Conservation (phyloP, 2,888 invertebrate species). For the Antheraea yamamai region DNA sequence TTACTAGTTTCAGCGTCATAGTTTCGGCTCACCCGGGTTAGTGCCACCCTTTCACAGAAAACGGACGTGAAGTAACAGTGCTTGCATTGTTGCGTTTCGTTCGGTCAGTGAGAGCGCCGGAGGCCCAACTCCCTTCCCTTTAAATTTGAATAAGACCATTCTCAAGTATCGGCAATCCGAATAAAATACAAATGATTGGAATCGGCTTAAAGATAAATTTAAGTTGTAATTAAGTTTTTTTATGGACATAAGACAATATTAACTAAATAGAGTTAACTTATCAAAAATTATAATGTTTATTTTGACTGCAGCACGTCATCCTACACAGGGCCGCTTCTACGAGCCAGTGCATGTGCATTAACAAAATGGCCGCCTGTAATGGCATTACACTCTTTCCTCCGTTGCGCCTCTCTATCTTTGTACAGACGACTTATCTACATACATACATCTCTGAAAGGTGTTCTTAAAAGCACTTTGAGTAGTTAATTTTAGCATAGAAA, state of each 20-base stretch:
- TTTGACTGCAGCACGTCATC: slow-evolving; percentile 17
- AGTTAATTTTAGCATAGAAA: neutral
- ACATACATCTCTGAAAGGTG: slow-evolving; percentile 21
- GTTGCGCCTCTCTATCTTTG: slow-evolving; percentile 30
- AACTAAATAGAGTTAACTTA: neutral
- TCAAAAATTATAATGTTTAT: neutral
- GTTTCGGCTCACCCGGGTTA: too few relatives aligned
- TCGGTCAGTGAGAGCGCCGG: too few relatives aligned
- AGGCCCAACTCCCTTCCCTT: too few relatives aligned
- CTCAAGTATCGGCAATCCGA: too few relatives aligned
- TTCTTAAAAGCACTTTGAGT: slow-evolving; percentile 16
- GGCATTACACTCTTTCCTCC: slow-evolving; percentile 47
- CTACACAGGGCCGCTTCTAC: slow-evolving; percentile 30
- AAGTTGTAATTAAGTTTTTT: too few relatives aligned
- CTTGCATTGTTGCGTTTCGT: too few relatives aligned
- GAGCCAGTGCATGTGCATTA: slow-evolving; percentile 51
- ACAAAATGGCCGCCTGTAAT: slow-evolving; percentile 53
- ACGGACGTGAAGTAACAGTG: too few relatives aligned
- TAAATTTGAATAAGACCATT: too few relatives aligned
- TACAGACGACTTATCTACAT: slow-evolving; percentile 24
- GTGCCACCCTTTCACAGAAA: too few relatives aligned
- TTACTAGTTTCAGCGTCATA: too few relatives aligned
- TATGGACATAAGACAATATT: neutral
- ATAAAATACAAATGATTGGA: too few relatives aligned
- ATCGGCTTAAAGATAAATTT: too few relatives aligned